These are phyloP conservation scores for Leptopilina boulardi DNA, from an alignment of 1,140 invertebrate species.

Conservation along the genomic window DNA sequence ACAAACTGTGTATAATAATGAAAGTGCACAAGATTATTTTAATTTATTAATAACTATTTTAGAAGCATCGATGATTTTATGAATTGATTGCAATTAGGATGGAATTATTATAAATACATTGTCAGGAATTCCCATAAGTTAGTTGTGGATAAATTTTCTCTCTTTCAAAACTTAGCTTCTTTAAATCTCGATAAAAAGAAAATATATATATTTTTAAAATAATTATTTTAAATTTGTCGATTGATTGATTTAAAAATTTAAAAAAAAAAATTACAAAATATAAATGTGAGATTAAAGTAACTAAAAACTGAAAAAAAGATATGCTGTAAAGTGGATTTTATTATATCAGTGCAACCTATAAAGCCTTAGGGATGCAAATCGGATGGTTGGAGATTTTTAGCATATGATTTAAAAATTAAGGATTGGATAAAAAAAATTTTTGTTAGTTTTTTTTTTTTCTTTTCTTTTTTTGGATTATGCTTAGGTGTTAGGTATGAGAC, in stretches of 20 bases:
- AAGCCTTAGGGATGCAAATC: slow-evolving; percentile 27
- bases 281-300: slow-evolving; percentile 2
- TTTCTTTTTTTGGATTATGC: slow-evolving; percentile 54
- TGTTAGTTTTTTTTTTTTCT: slow-evolving; percentile 42
- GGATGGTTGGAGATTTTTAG: neutral
- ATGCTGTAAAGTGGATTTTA: neutral
- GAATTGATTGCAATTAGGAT: slow-evolving; percentile 6
- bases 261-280: neutral
- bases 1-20: neutral
- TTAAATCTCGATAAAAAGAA: neutral
- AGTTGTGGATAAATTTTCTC: neutral
- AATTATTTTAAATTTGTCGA: too few relatives aligned
- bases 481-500: slow-evolving; percentile 76
- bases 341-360: neutral
- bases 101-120: neutral
- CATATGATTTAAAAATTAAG: slow-evolving; percentile 11
- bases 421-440: slow-evolving; percentile 35
- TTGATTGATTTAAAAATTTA: too few relatives aligned
- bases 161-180: slow-evolving; percentile 13
- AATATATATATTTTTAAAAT: too few relatives aligned
- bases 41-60: neutral
- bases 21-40: neutral
- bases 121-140: neutral
- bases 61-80: slow-evolving; percentile 14
- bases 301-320: slow-evolving; percentile 13